These are phyloP conservation scores for Pelobates cultripes DNA, from an alignment of 2,797 vertebrate species.

Conservation along the genomic window DNA sequence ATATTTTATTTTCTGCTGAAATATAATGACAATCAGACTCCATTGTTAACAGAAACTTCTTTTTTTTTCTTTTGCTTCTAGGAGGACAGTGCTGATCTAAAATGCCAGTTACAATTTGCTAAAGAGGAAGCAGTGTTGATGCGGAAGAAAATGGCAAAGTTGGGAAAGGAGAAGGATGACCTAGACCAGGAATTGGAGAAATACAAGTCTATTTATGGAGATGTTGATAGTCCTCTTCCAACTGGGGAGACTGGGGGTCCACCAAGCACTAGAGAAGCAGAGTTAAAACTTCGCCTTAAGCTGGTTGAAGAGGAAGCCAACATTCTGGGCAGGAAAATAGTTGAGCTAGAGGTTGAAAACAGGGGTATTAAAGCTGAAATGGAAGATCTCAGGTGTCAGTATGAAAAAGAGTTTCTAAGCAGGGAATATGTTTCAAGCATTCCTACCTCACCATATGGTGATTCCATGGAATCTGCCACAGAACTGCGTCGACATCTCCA, in stretches of 20 bases:
- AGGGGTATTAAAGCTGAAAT: constrained; percentile 94
- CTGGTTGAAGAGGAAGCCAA: constrained; percentile 97
- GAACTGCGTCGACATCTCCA: constrained; percentile 95
- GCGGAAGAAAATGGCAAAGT: constrained; percentile 97
- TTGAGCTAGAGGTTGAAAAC: constrained; percentile 97
- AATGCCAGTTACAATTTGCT: constrained; percentile 96
- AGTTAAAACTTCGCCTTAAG: constrained; percentile 89
- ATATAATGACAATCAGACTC: neutral
- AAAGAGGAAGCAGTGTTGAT: constrained; percentile 94
- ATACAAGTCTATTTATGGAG: constrained; percentile 93
- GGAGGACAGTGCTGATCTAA: constrained; percentile 97
- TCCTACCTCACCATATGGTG: constrained; percentile 90
- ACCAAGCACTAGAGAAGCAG: constrained; percentile 86
- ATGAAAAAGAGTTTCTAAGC: constrained; percentile 86
- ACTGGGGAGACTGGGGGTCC: constrained; percentile 87
- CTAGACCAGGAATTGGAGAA: constrained; percentile 95
- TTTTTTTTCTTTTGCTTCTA: constrained; percentile 64
- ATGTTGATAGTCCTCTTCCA: constrained; percentile 90
- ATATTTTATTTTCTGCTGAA: constrained; percentile 32
- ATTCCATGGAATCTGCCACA: constrained; percentile 84
- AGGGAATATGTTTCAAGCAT: constrained; percentile 89
- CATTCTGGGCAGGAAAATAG: constrained; percentile 95
- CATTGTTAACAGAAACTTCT: neutral
- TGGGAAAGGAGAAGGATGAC: constrained; percentile 92
- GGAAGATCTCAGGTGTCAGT: constrained; percentile 91